Base-by-base conservation (phyloP, 2,797 vertebrate species). In the Girardinus metallicus region DNA sequence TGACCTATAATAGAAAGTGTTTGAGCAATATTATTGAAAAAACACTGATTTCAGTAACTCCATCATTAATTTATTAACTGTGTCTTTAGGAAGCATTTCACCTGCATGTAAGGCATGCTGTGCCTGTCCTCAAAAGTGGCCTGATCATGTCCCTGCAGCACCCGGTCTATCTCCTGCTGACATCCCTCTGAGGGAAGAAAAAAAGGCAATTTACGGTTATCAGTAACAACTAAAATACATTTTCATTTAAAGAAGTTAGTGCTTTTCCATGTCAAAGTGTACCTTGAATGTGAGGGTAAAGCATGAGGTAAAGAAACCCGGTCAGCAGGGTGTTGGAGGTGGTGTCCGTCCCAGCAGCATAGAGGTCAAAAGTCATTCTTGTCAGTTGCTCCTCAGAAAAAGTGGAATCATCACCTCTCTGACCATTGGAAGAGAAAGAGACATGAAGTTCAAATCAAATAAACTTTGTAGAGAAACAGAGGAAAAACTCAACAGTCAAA, bases 341-440 rank as follows among this genome's bases (percentile, higher is more conserved):
- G 0, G 95, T 96, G 83, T 97, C 96, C 18, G 94, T 96, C 60
- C 95, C 96, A 80, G 93, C 95, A 81, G 86, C 36, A 75, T 96
- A 91, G 53, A 96, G 82, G 68, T 92, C 93, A 6, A 92, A 0
- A 36, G 85, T 8, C 1, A 57, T 83, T 4, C 76, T 77, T 0
- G 49, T 16, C 0, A 97, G 84, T 2, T 90, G 81, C 0, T 80
- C 55, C 15, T 95, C 93, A 62, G 87, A 78, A 84, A 97, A 96
- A 12, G 80, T 70, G 51, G 81, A 76, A 11, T 1, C 7, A 15
- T 81, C 75, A 6, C 55, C 34, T 71, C 43, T 53, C 74, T 75
- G n/a, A 34, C 62, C 9, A 75, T 39, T 3, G 29, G 15, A 31
- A 60, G 57, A 60, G 29, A 62, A 62, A 62, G 13, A 62, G n/a